Percentiles rank a stretch among this genome's conserved stretches.
These are phyloP conservation scores for Rhipidura dahli DNA, from an alignment of 2,113 vertebrate genomes.

Conservation along the genomic window DNA sequence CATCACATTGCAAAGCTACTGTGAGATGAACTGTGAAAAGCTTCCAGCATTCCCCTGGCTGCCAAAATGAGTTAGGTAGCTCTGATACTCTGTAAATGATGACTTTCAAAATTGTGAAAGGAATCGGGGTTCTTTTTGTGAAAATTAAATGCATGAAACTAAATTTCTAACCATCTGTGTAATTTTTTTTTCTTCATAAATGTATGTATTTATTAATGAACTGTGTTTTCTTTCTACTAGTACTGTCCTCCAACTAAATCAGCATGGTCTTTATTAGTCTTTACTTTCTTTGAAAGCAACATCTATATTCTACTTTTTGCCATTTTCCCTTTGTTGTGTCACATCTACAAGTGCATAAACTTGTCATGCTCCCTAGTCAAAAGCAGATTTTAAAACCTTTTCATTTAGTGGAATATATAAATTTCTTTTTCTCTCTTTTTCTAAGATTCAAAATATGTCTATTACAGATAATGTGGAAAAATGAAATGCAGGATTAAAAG, in stretches of 20 bases:
- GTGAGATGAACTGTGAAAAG: not conserved
- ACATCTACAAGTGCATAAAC: not conserved
- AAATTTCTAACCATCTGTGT: not conserved
- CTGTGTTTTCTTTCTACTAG: not conserved
- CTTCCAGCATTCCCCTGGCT: not conserved
- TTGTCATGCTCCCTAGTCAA: not conserved
- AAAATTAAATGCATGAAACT: not conserved
- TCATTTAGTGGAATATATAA: not conserved
- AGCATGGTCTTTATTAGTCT: not conserved
- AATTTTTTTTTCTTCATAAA: not conserved
- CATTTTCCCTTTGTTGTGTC: constrained; percentile 4
- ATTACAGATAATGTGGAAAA: not conserved
- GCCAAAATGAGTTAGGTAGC: not conserved
- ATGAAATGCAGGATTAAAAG: not conserved
- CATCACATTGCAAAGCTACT: not conserved
- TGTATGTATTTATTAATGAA: not conserved
- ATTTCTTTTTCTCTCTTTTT: not conserved
- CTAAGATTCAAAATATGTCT: not conserved
- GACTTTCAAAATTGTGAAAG: not conserved
- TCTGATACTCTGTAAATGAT: not conserved
- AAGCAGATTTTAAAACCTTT: not conserved
- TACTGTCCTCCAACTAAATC: not conserved
- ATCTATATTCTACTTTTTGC: not conserved
- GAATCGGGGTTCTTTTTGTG: not conserved
- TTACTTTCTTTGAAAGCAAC: not conserved